A percentile compares a stretch with the other conserved stretches of the same genome.
Evolutionary conservation across 2,797 vertebrate genomes (phyloP).

Genomic region (Mastacembelus armatus): DNA sequence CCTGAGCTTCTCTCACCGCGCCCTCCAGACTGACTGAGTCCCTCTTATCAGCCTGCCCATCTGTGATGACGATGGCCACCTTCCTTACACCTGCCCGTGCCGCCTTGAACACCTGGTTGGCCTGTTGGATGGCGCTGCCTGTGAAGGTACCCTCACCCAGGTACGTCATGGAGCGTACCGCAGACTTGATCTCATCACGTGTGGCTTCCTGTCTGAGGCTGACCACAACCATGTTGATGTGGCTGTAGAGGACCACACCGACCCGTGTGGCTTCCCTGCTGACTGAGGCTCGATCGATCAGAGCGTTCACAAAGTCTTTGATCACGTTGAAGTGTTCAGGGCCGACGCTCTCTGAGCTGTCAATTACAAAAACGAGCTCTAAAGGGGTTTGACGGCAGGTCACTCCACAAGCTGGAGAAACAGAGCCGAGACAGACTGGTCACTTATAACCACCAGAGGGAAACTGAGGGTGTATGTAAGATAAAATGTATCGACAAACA

Average conservation of each 20-base stretch:
- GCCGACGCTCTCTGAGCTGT: slow-evolving; percentile 92
- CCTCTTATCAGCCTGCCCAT: slow-evolving; percentile 85
- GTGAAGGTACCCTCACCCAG: slow-evolving; percentile 90
- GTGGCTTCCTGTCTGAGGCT: slow-evolving; percentile 75
- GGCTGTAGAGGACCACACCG: slow-evolving; percentile 90
- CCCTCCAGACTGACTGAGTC: slow-evolving; percentile 80
- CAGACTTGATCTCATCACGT: slow-evolving; percentile 82
- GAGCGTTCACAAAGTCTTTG: slow-evolving; percentile 87
- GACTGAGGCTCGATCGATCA: slow-evolving; percentile 83
- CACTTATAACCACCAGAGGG: neutral
- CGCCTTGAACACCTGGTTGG: slow-evolving; percentile 79
- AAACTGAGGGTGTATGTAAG: neutral
- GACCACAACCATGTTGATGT: slow-evolving; percentile 82
- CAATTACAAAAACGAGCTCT: slow-evolving; percentile 92
- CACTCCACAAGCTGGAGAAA: slow-evolving; percentile 67
- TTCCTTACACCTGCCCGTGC: slow-evolving; percentile 81
- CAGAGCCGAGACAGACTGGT: neutral
- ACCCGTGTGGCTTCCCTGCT: slow-evolving; percentile 73
- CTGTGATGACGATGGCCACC: slow-evolving; percentile 88
- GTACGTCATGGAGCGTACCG: slow-evolving; percentile 86
- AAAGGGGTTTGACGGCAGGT: slow-evolving; percentile 78
- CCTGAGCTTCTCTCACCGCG: slow-evolving; percentile 76
- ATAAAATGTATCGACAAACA: neutral
- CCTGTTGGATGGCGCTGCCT: slow-evolving; percentile 84
- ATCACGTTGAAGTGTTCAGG: slow-evolving; percentile 87